Conservation (phyloP, 1,140 invertebrate genomes). For the Drosophila asahinai region DNA sequence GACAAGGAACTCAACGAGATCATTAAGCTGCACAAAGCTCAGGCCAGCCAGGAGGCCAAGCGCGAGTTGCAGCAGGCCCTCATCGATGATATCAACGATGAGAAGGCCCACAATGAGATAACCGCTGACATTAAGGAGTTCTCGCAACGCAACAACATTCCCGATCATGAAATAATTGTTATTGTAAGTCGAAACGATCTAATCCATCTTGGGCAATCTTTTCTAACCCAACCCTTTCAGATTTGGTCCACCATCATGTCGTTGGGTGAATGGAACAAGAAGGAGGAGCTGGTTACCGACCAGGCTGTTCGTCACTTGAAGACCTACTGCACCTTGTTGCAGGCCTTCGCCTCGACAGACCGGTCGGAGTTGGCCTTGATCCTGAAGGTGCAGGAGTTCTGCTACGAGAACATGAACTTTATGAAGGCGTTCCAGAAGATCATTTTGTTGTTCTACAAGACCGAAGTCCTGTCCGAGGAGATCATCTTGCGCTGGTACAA, state of each 20-base stretch:
- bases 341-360: constrained; percentile 93
- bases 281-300: constrained; percentile 97
- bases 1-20: constrained; percentile 94
- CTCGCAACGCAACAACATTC: constrained; percentile 92
- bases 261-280: constrained; percentile 98
- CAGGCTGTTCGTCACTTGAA: constrained; percentile 96
- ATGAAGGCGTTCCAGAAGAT: constrained; percentile 99
- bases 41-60: constrained; percentile 94
- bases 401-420: constrained; percentile 99
- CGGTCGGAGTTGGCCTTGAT: constrained; percentile 95
- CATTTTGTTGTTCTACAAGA: constrained; percentile 97
- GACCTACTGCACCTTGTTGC: constrained; percentile 93
- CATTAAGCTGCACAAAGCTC: constrained; percentile 95
- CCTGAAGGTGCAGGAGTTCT: constrained; percentile 97
- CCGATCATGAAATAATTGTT: constrained; percentile 95
- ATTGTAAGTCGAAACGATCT: constrained; percentile 86
- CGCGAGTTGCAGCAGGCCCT: constrained; percentile 91
- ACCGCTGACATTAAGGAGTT: constrained; percentile 94
- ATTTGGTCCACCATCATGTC: constrained; percentile 98
- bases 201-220: background rate
- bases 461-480: constrained; percentile 96
- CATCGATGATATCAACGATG: constrained; percentile 93
- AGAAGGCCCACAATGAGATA: constrained; percentile 92
- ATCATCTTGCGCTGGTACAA: constrained; percentile 97
- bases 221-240: constrained; percentile 75